Evolutionary conservation across 2,888 invertebrate species (phyloP).

Genomic region (Micoletzkya japonica): DNA sequence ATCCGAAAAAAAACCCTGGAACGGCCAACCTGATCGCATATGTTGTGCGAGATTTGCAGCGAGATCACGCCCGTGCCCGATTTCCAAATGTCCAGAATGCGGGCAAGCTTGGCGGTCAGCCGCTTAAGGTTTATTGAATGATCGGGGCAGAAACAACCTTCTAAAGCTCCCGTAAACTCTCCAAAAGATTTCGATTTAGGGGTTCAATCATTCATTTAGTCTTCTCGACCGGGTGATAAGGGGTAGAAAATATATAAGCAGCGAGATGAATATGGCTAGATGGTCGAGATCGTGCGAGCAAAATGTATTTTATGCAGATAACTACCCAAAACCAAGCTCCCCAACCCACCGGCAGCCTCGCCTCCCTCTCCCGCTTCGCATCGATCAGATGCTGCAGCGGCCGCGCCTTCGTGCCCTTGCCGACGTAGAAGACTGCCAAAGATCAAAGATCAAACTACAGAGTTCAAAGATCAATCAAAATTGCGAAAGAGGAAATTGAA

Average conservation of each 20-base stretch:
- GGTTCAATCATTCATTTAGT: too few species aligned
- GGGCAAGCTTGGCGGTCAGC: conserved; percentile 1
- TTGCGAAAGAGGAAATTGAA: not conserved
- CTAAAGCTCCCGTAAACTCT: too few species aligned
- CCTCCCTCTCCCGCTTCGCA: conserved; percentile 11
- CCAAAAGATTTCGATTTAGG: too few species aligned
- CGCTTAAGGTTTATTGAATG: not conserved
- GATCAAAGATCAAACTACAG: too few species aligned
- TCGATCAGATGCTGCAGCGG: conserved; percentile 28
- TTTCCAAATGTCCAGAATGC: conserved; percentile 21
- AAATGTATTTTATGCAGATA: too few species aligned
- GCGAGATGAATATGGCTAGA: not conserved
- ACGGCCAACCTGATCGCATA: conserved; percentile 23
- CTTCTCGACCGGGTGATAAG: too few species aligned
- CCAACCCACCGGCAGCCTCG: not conserved
- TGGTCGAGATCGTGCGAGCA: not conserved
- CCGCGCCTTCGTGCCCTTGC: conserved; percentile 26
- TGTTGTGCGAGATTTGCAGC: conserved; percentile 11
- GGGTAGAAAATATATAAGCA: too few species aligned
- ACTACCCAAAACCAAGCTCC: too few species aligned
- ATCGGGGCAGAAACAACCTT: not conserved
- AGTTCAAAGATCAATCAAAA: not conserved
- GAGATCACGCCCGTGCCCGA: conserved; percentile 9
- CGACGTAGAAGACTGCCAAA: conserved; percentile 22
- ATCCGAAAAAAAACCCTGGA: too few species aligned